A percentile compares a stretch with the other conserved stretches of the same genome.
Evolutionary conservation across 1,140 invertebrate species (phyloP).

Genomic region (Bombus sylvicola): DNA sequence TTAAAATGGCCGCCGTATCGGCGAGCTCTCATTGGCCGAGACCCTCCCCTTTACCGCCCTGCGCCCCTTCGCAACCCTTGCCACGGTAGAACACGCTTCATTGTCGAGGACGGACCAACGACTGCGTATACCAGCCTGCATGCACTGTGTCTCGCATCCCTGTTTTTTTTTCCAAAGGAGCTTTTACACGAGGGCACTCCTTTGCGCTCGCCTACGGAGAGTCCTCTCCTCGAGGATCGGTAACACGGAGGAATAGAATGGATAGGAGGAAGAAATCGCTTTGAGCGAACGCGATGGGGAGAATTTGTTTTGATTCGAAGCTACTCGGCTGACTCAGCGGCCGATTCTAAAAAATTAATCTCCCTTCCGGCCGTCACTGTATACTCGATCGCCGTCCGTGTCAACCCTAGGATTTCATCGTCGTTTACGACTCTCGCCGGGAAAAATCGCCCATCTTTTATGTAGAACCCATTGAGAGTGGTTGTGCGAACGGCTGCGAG

Average conservation of each 20-base stretch:
- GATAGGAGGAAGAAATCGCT: conserved; percentile 22
- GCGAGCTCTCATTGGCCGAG: conserved; percentile 78
- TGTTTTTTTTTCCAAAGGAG: conserved; percentile 4
- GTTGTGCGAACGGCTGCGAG: neutral
- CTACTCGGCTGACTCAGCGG: conserved; percentile 47
- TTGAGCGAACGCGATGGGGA: conserved; percentile 2
- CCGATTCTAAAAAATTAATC: conserved; percentile 50
- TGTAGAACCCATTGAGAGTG: neutral
- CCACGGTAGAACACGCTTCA: conserved; percentile 71
- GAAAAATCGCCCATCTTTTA: neutral
- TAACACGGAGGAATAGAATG: conserved; percentile 13
- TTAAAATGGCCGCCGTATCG: conserved; percentile 83
- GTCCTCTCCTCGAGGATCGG: conserved; percentile 37
- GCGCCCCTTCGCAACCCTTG: conserved; percentile 62
- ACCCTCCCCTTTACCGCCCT: conserved; percentile 66
- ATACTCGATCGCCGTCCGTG: neutral
- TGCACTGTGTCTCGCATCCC: conserved; percentile 45
- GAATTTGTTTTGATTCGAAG: conserved; percentile 54
- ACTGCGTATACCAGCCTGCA: conserved; percentile 5
- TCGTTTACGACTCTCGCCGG: neutral
- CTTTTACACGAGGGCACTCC: conserved; percentile 35
- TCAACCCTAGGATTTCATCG: neutral
- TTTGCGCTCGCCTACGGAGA: conserved; percentile 39
- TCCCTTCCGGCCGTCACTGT: neutral
- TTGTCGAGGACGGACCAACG: conserved; percentile 63